Conservation (phyloP, 2,113 vertebrate species). For the Phoxinus phoxinus region DNA sequence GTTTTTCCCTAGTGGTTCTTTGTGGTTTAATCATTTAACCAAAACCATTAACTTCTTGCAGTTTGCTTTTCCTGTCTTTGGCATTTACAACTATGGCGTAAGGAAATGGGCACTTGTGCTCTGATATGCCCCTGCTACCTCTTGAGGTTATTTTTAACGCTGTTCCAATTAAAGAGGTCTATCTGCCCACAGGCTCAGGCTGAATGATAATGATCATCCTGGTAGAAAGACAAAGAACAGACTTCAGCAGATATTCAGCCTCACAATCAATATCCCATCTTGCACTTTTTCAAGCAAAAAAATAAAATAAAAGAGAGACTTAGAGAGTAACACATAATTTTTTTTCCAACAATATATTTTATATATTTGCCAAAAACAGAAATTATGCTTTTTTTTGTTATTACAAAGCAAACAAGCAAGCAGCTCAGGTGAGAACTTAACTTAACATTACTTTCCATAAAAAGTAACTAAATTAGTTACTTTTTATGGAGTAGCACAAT, state of each 20-base stretch:
- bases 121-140: conserved; percentile 58
- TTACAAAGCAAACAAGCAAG: too few relatives aligned
- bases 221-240: conserved; percentile 46
- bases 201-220: conserved; percentile 55
- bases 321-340: too few relatives aligned
- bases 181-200: conserved; percentile 52
- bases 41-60: not conserved
- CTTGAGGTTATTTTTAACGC: conserved; percentile 64
- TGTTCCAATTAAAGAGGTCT: conserved; percentile 63
- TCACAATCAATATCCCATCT: conserved; percentile 22
- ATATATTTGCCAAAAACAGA: too few relatives aligned
- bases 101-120: conserved; percentile 53
- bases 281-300: not conserved
- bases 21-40: not conserved
- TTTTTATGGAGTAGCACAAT: too few relatives aligned
- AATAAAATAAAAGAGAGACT: not conserved
- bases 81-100: conserved; percentile 49
- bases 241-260: conserved; percentile 38
- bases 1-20: not conserved
- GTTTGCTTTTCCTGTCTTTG: conserved; percentile 44
- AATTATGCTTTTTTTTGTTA: too few relatives aligned
- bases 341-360: too few relatives aligned
- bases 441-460: too few relatives aligned
- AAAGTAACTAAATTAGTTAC: too few relatives aligned
- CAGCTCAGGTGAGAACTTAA: too few relatives aligned